Percentiles rank a stretch among this genome's conserved stretches.
phyloP scores from a whole-genome alignment of 1,140 invertebrate species.

The Whitmania pigra region DNA sequence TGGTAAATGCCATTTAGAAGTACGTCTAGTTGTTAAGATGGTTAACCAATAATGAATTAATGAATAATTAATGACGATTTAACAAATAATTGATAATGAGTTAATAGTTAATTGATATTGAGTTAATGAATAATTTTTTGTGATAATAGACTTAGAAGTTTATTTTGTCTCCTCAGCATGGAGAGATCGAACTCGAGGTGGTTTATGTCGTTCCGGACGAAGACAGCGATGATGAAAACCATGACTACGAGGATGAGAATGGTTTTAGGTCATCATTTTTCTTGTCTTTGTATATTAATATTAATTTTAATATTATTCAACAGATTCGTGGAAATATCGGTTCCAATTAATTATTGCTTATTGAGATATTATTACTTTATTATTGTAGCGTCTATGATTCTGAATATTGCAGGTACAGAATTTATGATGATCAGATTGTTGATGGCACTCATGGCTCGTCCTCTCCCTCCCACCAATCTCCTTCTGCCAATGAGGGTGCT shows the following conservation, averaged over 20 bases:
- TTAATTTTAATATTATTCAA: background rate
- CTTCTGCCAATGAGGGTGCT: background rate
- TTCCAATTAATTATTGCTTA: background rate
- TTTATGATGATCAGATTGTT: constrained; percentile 34
- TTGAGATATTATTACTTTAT: background rate
- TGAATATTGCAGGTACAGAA: constrained; percentile 31
- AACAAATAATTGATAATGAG: no score
- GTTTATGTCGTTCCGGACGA: constrained; percentile 59
- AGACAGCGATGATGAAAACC: constrained; percentile 48
- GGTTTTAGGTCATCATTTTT: constrained; percentile 34
- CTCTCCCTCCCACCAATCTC: background rate
- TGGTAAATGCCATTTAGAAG: no score
- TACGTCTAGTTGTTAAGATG: no score
- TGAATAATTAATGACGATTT: no score
- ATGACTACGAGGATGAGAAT: constrained; percentile 40
- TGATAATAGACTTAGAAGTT: no score
- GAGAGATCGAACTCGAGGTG: constrained; percentile 57
- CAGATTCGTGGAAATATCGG: background rate
- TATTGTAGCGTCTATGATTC: background rate
- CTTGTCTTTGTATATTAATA: background rate
- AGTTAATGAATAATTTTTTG: no score
- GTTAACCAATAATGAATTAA: no score
- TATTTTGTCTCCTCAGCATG: constrained; percentile 46
- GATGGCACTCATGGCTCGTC: constrained; percentile 21
- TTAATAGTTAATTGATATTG: no score